Conservation (phyloP, 2,113 vertebrate genomes). For the Hystrix cristata region DNA sequence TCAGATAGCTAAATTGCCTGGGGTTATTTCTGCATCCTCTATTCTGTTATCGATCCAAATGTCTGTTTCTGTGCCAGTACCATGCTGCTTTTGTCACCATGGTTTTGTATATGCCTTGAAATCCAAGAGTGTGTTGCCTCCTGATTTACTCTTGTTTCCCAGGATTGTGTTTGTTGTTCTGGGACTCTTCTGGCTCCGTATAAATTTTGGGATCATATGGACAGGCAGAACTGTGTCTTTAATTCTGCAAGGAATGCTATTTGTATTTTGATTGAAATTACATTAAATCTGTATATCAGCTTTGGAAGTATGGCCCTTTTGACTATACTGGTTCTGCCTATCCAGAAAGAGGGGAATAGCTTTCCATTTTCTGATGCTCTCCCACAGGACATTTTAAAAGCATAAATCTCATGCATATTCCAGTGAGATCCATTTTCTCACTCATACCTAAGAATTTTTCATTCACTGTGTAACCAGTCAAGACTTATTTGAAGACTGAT, state of each 20-base stretch:
- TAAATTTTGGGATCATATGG: neutral
- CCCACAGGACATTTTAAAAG: conserved; percentile 31
- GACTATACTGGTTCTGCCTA: neutral
- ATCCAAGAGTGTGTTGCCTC: neutral
- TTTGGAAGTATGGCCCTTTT: neutral
- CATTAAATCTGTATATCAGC: neutral
- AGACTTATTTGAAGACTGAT: conserved; percentile 4
- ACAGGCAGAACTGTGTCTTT: neutral
- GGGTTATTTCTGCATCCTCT: neutral
- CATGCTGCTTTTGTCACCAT: neutral
- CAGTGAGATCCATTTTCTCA: neutral
- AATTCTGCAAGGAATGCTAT: neutral
- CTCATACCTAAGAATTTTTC: conserved; percentile 14
- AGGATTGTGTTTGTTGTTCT: neutral
- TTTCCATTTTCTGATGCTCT: neutral
- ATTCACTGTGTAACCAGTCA: neutral
- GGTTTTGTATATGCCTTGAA: neutral
- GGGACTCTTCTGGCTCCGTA: neutral
- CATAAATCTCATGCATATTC: neutral
- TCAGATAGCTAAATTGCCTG: neutral
- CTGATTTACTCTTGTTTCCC: neutral
- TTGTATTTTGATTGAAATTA: neutral
- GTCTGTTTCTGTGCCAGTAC: neutral
- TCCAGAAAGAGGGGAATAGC: neutral
- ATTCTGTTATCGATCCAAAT: neutral